Evolutionary conservation across 2,888 invertebrate genomes (phyloP), one percentile per base, ranked within the genome.

Genomic region (Nephrotoma appendiculata): DNA sequence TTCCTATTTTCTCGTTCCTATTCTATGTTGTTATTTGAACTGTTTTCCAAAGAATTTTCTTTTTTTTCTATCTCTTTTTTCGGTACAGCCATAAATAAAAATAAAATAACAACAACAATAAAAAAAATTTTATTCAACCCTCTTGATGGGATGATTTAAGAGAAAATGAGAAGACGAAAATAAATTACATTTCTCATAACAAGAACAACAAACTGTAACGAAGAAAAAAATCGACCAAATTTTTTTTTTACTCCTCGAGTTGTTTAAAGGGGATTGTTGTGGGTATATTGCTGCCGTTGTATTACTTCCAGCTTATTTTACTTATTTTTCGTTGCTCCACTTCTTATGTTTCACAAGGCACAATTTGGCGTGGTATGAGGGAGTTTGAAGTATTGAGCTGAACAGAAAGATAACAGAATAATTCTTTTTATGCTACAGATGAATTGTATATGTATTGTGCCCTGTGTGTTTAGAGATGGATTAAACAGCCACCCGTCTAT

Each of bases 131-230:
- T 52, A 52, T 71, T 71, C 71, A 71, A 71, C 84, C 84, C 43
- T 85, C 87, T 88, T 88, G 88, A 88, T 88, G 88, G 88, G 88
- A 88, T 88, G 88, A 88, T 88, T 88, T 88, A 88, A 87, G 88
- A 84, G 84, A 84, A 84, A 84, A 84, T 43, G 84, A 84, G 84
- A 84, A 84, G 84, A 84, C 84, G 84, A 84, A 84, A 84, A 84
- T 84, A 84, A 84, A 84, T 84, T 84, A 84, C 84, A 43, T 42
- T 84, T 84, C 84, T 84, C 84, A 84, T 42, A 84, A 43, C 43
- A 84, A 71, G 11, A 45, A 86, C 41, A 45, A 19, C 45, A 41
- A 86, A 85, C 85, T 31, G 85, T 41, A 86, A 48, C 45, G 48
- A 86, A 45, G 45, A 86, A 85, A 86, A 44, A 52, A 52, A 52